Base-by-base conservation (phyloP, 2,797 vertebrate genomes). In the Mallotus villosus region DNA sequence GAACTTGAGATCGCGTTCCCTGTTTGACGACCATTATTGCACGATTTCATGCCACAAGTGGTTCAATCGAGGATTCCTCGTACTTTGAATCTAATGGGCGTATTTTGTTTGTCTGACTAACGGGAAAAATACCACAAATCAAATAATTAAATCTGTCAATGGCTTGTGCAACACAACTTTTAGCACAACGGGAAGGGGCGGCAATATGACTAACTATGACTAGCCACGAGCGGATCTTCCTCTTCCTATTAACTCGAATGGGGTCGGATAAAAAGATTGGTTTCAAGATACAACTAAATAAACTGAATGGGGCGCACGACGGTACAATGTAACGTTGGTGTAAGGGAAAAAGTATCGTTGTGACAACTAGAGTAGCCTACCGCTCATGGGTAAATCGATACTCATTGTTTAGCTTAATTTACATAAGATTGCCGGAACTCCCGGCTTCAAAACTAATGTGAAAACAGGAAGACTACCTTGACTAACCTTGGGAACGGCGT, bases 401-500 rank as follows among this genome's bases (percentile, higher is more conserved):
- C 9, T 49, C 55, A 61, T 37, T 67, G 46, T 60, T 60, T 5
- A 8, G 46, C 6, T 16, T 62, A 32, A 63, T 65, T 34, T 49
- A 41, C 55, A 71, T 53, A 1, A 62, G 27, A 57, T 55, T 8
- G 25, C 9, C 51, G 8, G 3, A 25, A 17, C 3, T 19, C 24
- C 34, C 16, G 5, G 12, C 24, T n/a, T 7, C 19, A 6, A 55
- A 55, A 55, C 16, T 8, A 55, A 6, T 1, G 19, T 14, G 21
- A 49, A 51, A n/a, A 64, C 51, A 72, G 74, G 59, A 68, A 58
- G 71, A 79, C 91, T 90, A 92, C 91, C 93, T 93, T 92, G 89
- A 90, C 87, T 92, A 90, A 92, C 91, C 93, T 93, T 93, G 91
- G 87, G 19, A 55, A 6, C 9, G 51, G 4, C 4, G 19, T 55